These are phyloP conservation scores for Brachionus angularis DNA, from an alignment of 1,140 invertebrate species.

Conservation along the genomic window DNA sequence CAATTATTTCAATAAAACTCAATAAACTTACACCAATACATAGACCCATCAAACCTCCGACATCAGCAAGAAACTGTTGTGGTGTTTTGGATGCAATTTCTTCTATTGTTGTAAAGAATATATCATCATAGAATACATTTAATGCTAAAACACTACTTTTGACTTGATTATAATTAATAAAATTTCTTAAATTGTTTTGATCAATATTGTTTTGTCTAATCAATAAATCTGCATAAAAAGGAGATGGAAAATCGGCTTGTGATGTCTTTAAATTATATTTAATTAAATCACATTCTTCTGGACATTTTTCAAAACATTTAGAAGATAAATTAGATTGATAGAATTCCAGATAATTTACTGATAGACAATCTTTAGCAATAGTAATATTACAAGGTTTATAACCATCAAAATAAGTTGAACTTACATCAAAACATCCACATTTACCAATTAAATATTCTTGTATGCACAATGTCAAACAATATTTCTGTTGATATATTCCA, in stretches of 20 bases:
- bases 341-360: too few relatives aligned
- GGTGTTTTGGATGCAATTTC: background rate
- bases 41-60: conserved; percentile 9
- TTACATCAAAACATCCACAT: background rate
- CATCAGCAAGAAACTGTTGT: background rate
- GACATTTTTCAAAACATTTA: background rate
- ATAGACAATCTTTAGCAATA: background rate
- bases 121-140: conserved; percentile 8
- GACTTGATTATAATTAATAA: background rate
- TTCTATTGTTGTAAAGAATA: background rate
- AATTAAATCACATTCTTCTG: conserved; percentile 2
- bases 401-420: background rate
- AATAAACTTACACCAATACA: conserved; percentile 9
- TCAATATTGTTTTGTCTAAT: background rate
- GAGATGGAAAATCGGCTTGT: background rate
- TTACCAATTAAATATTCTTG: background rate
- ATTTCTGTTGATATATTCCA: conserved; percentile 2
- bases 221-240: background rate
- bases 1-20: background rate
- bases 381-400: background rate
- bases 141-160: background rate
- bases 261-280: background rate
- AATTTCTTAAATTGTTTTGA: background rate
- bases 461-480: background rate
- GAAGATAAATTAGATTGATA: background rate